Base-by-base conservation (phyloP, 2,888 invertebrate genomes). In the Sarcophaga subvicina region DNA sequence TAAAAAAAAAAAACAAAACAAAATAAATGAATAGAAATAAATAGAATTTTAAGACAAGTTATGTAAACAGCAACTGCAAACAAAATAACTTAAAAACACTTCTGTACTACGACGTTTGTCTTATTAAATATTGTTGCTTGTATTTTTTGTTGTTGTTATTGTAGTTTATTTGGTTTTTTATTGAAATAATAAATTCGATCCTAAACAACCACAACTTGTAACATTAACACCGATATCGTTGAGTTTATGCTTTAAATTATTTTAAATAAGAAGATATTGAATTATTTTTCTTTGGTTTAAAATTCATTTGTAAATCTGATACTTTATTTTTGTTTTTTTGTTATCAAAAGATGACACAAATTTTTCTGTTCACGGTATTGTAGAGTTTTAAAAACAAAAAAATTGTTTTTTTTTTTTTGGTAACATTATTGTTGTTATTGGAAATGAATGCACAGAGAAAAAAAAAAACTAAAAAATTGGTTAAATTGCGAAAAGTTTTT, bases 321-420 rank as follows among this genome's bases (percentile, higher is more conserved):
- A 67, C 62, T 60, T 66, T 85, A n/a, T 37, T 37, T 37, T 37
- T 37, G 20, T 37, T 60, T 66, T 85, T 37, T 37, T 37, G 8
- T 37, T 37, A 37, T 37, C 37, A 37, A 77, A 81, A 77, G 80
- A 80, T 72, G 72, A 77, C 47, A 80, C 70, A 84, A 64, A 54
- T 14, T 54, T 66, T 66, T 66, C 17, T 17, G 25, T 27, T 37
- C 54, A 54, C 54, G 54, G 14, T 54, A 54, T 54, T 54, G 17
- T 54, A 54, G 17, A 14, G 37, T 37, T 37, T 37, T 8, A 37
- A 37, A 37, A 2, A 22, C 22, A 37, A 54, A 12, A 12, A 54
- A 54, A 54, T 12, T 1, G 49, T 49, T 14, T 12, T 49, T 49
- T 37, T 37, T 60, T 27, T 37, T 72, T 62, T 45, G 17, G n/a